A percentile compares a stretch with the other conserved stretches of the same genome.
Conservation (phyloP, 2,113 vertebrate species). For the Sebastes schlegelii region DNA sequence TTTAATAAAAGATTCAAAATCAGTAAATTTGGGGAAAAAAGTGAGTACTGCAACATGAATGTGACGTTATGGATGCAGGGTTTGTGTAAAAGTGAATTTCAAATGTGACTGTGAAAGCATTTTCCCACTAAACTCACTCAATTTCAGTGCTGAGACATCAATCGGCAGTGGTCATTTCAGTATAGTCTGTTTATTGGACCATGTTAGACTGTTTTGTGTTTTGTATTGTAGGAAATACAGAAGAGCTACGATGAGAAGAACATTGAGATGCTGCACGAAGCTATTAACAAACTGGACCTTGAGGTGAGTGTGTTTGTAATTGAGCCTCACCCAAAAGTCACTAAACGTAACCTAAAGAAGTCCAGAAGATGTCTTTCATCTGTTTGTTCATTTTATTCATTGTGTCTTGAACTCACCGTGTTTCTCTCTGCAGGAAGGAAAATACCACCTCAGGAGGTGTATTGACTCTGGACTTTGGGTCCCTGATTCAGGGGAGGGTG, state of each 20-base stretch:
- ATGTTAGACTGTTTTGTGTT: not conserved
- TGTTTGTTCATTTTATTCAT: not conserved
- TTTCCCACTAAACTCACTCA: not conserved
- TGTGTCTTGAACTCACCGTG: not conserved
- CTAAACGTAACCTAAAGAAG: too few relatives aligned
- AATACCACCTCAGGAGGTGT: slow-evolving; percentile 87
- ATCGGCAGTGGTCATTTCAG: not conserved
- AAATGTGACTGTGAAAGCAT: not conserved
- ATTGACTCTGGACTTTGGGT: slow-evolving; percentile 91
- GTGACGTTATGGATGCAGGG: not conserved
- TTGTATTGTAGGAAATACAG: slow-evolving; percentile 86
- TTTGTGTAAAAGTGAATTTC: not conserved
- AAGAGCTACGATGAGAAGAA: slow-evolving; percentile 92
- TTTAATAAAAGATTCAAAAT: not conserved
- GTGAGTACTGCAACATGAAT: not conserved
- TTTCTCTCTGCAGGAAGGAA: slow-evolving; percentile 83
- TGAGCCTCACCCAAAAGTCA: not conserved
- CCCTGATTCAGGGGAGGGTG: slow-evolving; percentile 80
- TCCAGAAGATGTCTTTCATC: not conserved
- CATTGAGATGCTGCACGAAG: slow-evolving; percentile 89
- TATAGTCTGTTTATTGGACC: not conserved
- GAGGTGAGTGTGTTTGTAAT: slow-evolving; percentile 80
- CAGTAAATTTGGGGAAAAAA: not conserved
- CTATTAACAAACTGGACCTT: slow-evolving; percentile 88
- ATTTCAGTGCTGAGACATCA: not conserved